A percentile compares a stretch with the other conserved stretches of the same genome.
Conservation (phyloP, 1,140 invertebrate genomes). For the Cydia strobilella region DNA sequence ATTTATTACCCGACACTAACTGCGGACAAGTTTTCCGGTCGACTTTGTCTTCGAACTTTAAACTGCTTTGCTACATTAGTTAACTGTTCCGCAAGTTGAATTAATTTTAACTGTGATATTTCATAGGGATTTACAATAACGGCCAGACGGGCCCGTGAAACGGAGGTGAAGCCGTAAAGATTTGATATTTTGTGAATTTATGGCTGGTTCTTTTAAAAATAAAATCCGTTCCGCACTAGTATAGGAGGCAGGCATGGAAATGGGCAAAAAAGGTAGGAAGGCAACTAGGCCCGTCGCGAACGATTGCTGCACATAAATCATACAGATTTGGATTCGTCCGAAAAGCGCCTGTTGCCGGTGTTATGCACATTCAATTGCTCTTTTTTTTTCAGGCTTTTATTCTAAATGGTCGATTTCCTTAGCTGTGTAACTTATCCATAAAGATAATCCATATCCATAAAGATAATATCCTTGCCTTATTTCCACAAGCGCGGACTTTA, state of each 20-base stretch:
- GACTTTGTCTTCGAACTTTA: slow-evolving; percentile 30
- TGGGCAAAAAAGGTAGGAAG: background rate
- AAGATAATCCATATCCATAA: slow-evolving; percentile 18
- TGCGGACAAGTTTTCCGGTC: slow-evolving; percentile 30
- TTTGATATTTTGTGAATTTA: slow-evolving; percentile 24
- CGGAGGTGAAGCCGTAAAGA: slow-evolving; percentile 10
- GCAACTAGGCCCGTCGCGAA: slow-evolving; percentile 34
- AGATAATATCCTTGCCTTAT: slow-evolving; percentile 2
- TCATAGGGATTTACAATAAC: slow-evolving; percentile 5
- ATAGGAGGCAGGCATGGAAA: slow-evolving; percentile 16
- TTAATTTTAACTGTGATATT: slow-evolving; percentile 25
- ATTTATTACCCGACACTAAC: slow-evolving; percentile 32
- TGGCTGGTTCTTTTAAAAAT: background rate
- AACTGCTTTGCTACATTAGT: slow-evolving; percentile 32
- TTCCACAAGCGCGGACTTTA: slow-evolving; percentile 26
- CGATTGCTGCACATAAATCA: slow-evolving; percentile 58
- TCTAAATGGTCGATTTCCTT: slow-evolving; percentile 38
- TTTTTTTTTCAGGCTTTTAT: slow-evolving; percentile 43
- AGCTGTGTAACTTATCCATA: slow-evolving; percentile 22
- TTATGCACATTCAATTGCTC: slow-evolving; percentile 49
- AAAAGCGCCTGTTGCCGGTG: slow-evolving; percentile 48
- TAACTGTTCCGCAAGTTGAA: slow-evolving; percentile 27
- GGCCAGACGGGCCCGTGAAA: slow-evolving; percentile 5
- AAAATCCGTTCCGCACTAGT: background rate
- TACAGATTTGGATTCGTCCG: slow-evolving; percentile 54